Evolutionary conservation across 2,888 invertebrate species (phyloP).

Genomic region (Biston stratarius): DNA sequence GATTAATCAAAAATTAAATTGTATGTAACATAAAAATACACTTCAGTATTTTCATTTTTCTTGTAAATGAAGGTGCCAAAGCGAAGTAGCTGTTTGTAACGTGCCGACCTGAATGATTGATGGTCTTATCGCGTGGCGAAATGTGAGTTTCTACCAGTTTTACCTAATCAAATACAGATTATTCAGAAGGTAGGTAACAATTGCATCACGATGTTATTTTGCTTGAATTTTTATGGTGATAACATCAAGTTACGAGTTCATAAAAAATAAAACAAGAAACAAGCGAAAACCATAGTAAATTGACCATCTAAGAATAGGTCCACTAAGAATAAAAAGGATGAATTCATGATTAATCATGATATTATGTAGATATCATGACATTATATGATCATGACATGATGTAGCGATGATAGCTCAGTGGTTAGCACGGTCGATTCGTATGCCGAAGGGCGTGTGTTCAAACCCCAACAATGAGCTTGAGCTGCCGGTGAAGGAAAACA

Average conservation of each 20-base stretch:
- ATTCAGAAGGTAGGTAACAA: conserved; percentile 5
- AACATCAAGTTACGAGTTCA: neutral
- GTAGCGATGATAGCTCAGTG: too few species aligned
- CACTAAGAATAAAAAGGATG: too few species aligned
- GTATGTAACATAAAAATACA: neutral
- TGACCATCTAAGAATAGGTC: too few species aligned
- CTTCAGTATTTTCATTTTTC: neutral
- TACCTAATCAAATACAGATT: conserved; percentile 22
- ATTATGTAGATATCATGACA: too few species aligned
- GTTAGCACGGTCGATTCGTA: too few species aligned
- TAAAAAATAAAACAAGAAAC: too few species aligned
- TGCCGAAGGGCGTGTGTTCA: too few species aligned
- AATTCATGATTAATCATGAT: too few species aligned
- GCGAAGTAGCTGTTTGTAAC: conserved; percentile 8
- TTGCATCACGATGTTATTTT: conserved; percentile 1
- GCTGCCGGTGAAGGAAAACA: too few species aligned
- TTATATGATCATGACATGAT: too few species aligned
- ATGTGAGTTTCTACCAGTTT: conserved; percentile 12
- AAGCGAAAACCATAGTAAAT: too few species aligned
- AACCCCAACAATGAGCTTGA: too few species aligned
- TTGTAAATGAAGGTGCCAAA: conserved; percentile 4
- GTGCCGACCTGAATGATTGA: conserved; percentile 23
- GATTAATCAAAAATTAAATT: neutral
- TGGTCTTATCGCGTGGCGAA: conserved; percentile 18
- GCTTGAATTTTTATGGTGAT: conserved; percentile 1